These are phyloP conservation scores for Panurus biarmicus DNA, from an alignment of 2,113 vertebrate genomes.

Conservation along the genomic window DNA sequence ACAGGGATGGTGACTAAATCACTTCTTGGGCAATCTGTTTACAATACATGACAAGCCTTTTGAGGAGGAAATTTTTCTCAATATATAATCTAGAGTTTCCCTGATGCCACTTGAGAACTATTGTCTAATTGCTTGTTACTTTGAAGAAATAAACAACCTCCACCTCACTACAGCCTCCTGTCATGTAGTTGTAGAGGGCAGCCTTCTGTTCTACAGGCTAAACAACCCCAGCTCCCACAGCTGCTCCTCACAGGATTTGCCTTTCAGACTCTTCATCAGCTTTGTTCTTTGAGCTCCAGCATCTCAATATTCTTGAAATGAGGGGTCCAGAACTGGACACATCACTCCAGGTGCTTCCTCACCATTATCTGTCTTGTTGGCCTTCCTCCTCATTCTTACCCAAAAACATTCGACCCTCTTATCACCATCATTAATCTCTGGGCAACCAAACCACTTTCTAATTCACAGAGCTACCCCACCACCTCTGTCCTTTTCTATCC, in stretches of 20 bases:
- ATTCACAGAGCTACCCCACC: fast-evolving
- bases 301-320: neutral
- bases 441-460: neutral
- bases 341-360: neutral
- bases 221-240: neutral
- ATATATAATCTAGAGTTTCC: neutral
- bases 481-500: neutral
- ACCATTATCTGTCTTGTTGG: neutral
- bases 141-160: neutral
- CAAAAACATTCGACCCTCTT: neutral
- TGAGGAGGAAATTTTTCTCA: neutral
- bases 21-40: neutral
- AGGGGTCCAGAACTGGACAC: neutral
- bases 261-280: neutral
- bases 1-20: neutral
- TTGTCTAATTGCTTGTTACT: neutral
- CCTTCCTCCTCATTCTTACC: neutral
- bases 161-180: neutral
- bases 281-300: neutral
- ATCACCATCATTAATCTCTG: neutral
- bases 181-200: neutral
- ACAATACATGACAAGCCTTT: neutral
- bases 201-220: neutral
- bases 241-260: neutral
- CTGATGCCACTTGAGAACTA: neutral